phyloP scores from a whole-genome alignment of 1,140 invertebrate genomes.

The Micrasema longulum region DNA sequence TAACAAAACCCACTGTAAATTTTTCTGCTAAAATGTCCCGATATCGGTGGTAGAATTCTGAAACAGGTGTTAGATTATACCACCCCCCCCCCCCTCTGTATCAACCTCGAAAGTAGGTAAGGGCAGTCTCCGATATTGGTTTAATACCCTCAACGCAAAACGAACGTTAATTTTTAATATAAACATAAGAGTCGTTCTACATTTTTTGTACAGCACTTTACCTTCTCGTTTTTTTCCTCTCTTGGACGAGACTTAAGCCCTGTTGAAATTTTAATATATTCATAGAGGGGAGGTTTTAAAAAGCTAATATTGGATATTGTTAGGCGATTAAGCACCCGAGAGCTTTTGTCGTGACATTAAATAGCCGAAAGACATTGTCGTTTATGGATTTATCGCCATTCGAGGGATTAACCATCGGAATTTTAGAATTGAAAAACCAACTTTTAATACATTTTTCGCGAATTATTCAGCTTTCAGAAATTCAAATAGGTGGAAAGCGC shows the following conservation, averaged over 20 bases:
- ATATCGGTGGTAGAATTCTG: neutral
- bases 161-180: constrained; percentile 55
- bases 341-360: constrained; percentile 22
- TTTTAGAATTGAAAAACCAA: constrained; percentile 1
- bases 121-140: constrained; percentile 51
- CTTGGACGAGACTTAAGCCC: constrained; percentile 37
- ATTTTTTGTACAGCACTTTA: constrained; percentile 48
- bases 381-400: constrained; percentile 19
- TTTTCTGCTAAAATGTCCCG: neutral
- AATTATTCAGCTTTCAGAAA: no score
- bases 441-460: neutral
- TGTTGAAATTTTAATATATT: constrained; percentile 54
- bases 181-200: constrained; percentile 53
- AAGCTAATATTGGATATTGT: constrained; percentile 40
- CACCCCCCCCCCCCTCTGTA: neutral
- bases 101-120: neutral
- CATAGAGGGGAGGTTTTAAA: constrained; percentile 34
- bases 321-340: constrained; percentile 24
- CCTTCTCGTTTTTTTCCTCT: constrained; percentile 47
- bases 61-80: constrained; percentile 24
- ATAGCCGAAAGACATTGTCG: constrained; percentile 25
- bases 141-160: constrained; percentile 49
- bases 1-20: neutral
- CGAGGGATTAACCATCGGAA: neutral
- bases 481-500: no score